phyloP scores from a whole-genome alignment of 2,113 vertebrate genomes.

The Colinus virginianus region DNA sequence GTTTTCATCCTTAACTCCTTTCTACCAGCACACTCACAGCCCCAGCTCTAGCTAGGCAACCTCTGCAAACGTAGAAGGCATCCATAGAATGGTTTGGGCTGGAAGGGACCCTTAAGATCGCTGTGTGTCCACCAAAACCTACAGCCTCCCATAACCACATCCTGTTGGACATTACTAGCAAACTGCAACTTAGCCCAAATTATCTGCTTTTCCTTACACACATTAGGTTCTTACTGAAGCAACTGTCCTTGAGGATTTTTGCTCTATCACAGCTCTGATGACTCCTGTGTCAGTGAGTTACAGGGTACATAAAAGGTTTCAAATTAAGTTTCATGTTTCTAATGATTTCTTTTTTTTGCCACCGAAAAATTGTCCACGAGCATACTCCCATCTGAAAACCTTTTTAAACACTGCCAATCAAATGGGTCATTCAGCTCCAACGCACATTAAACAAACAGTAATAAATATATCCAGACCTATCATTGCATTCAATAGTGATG shows the following conservation, averaged over 20 bases:
- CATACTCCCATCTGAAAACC: neutral
- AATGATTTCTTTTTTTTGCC: neutral
- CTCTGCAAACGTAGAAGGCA: neutral
- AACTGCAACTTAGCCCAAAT: neutral
- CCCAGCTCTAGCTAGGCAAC: neutral
- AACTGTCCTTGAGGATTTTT: neutral
- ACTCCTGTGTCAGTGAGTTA: accelerated
- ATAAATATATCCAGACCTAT: neutral
- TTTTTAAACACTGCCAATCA: neutral
- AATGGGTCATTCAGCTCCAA: neutral
- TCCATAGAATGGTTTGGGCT: too few relatives aligned
- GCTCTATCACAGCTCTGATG: neutral
- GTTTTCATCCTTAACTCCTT: neutral
- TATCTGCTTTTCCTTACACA: neutral
- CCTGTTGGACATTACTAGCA: neutral
- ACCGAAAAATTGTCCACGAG: accelerated
- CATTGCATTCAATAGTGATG: neutral
- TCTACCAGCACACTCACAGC: neutral
- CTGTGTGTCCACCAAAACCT: neutral
- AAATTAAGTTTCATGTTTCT: neutral
- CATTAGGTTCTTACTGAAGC: neutral
- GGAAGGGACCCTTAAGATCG: too few relatives aligned
- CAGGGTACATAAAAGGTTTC: accelerated
- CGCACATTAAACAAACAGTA: neutral
- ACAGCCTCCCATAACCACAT: neutral